Percentiles rank a stretch among this genome's conserved stretches.
These are phyloP conservation scores for Digitonthophagus gazella DNA, from an alignment of 2,888 invertebrate species.

Conservation along the genomic window DNA sequence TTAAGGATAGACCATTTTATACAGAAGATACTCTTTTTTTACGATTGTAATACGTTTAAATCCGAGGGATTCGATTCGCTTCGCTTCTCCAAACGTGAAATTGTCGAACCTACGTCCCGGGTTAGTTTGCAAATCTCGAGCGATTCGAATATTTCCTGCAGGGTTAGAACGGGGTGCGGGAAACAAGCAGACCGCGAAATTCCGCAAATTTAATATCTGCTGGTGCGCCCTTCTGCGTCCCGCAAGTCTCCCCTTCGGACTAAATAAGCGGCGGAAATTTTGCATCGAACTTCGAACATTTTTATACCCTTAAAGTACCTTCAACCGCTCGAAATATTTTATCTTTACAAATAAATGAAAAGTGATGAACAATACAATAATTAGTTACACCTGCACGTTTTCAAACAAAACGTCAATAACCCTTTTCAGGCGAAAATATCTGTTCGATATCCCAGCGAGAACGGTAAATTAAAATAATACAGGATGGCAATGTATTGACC, in stretches of 20 bases:
- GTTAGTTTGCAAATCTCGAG: not conserved
- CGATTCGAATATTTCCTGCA: not conserved
- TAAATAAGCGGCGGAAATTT: not conserved
- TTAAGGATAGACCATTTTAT: no score
- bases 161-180: not conserved
- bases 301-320: not conserved
- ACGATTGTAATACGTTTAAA: not conserved
- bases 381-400: no score
- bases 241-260: not conserved
- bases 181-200: not conserved
- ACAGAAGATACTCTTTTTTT: no score
- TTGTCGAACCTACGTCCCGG: not conserved
- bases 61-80: not conserved
- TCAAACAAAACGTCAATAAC: not conserved
- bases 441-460: not conserved
- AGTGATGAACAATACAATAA: no score
- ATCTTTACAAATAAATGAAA: no score
- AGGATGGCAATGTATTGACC: not conserved
- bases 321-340: no score
- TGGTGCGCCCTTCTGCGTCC: not conserved
- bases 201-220: not conserved
- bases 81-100: not conserved
- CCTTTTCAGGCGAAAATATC: not conserved
- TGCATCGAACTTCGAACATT: not conserved
- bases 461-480: not conserved